Percentiles rank a stretch among this genome's conserved stretches.
Conservation (phyloP, 2,888 invertebrate genomes). For the Aspidiotus rigidus region DNA sequence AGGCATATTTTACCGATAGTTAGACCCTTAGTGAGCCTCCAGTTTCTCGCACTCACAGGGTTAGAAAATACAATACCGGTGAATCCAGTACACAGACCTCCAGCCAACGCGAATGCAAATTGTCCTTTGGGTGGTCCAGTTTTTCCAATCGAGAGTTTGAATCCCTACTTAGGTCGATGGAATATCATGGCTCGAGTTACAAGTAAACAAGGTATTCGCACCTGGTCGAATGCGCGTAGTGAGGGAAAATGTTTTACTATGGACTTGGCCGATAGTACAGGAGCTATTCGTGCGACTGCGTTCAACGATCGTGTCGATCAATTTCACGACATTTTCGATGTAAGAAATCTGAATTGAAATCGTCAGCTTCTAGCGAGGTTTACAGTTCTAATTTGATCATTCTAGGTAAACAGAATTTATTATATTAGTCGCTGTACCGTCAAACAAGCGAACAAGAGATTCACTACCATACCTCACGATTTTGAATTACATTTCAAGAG, state of each 20-base stretch:
- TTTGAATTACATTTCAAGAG: conserved; percentile 85
- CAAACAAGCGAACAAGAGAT: conserved; percentile 93
- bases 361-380: background rate
- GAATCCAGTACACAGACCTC: too few species aligned
- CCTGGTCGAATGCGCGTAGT: conserved; percentile 85
- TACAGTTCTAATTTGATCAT: conserved; percentile 47
- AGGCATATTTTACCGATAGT: background rate
- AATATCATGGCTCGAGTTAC: conserved; percentile 82
- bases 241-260: conserved; percentile 90
- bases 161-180: conserved; percentile 93
- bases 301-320: conserved; percentile 82
- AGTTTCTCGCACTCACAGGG: background rate
- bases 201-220: conserved; percentile 67
- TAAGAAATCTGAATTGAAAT: conserved; percentile 42
- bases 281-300: conserved; percentile 85
- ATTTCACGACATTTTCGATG: conserved; percentile 79
- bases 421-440: conserved; percentile 72
- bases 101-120: too few species aligned
- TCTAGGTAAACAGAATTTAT: conserved; percentile 58
- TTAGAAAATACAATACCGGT: background rate
- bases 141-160: conserved; percentile 70
- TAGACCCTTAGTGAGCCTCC: background rate
- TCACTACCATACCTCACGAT: conserved; percentile 72
- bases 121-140: conserved; percentile 45
- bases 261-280: conserved; percentile 86